Conservation (phyloP, 2,888 invertebrate species). For the Rhorus exstirpatorius region DNA sequence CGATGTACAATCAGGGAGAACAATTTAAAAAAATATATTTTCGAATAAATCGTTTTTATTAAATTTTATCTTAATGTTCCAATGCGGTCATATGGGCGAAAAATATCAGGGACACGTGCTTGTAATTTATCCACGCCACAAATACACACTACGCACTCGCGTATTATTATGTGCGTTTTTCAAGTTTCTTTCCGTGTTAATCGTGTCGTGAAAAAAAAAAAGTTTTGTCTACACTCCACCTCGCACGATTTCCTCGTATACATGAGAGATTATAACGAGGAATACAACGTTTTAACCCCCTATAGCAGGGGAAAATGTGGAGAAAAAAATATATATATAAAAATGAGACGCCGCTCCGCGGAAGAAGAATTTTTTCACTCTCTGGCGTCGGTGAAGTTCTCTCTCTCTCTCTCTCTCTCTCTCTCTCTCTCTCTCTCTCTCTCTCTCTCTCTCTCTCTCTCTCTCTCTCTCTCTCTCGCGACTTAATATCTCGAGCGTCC, state of each 20-base stretch:
- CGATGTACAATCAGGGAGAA: too few species aligned
- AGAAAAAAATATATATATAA: slow-evolving; percentile 40
- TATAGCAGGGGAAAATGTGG: slow-evolving; percentile 20
- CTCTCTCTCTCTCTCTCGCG: slow-evolving; percentile 40
- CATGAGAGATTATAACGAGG: slow-evolving; percentile 58
- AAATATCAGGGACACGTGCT: background rate
- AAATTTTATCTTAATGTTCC: too few species aligned
- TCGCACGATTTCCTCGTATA: slow-evolving; percentile 46
- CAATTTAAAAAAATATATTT: too few species aligned
- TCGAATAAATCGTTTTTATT: too few species aligned
- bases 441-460: slow-evolving; percentile 32
- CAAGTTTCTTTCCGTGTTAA: slow-evolving; percentile 45
- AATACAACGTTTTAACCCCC: slow-evolving; percentile 57
- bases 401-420: slow-evolving; percentile 32
- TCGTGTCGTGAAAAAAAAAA: slow-evolving; percentile 21
- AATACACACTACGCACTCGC: too few species aligned
- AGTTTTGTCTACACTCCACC: slow-evolving; percentile 37
- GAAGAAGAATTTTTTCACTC: slow-evolving; percentile 57
- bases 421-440: slow-evolving; percentile 32
- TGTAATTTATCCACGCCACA: background rate
- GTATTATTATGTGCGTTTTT: too few species aligned
- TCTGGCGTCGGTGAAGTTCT: slow-evolving; percentile 54
- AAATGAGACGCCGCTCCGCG: slow-evolving; percentile 45
- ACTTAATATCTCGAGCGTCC: slow-evolving; percentile 63
- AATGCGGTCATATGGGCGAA: too few species aligned